phyloP scores from a whole-genome alignment of 2,113 vertebrate genomes.

The Oceanites oceanicus region DNA sequence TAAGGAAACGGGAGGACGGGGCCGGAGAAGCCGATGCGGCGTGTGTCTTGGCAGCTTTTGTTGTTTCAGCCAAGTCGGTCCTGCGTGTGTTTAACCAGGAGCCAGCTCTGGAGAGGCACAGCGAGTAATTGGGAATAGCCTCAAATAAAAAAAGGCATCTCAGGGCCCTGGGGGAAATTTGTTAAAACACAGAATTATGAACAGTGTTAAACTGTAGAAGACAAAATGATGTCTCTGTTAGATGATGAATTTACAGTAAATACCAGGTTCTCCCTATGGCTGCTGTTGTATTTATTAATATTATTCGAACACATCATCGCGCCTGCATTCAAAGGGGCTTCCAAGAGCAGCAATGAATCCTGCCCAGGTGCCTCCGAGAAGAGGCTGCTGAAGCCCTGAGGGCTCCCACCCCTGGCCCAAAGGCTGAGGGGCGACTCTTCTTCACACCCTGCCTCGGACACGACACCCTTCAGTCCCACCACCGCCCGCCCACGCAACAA shows the following conservation, averaged over 20 bases:
- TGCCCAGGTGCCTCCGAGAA: not conserved
- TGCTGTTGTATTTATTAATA: not conserved
- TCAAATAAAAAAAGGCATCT: not conserved
- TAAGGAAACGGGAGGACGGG: not conserved
- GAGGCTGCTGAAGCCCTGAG: not conserved
- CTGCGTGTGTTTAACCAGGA: not conserved
- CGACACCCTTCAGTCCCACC: not conserved
- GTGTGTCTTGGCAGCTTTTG: not conserved
- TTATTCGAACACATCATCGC: fast-evolving
- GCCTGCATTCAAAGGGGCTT: not conserved
- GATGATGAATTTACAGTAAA: conserved; percentile 22
- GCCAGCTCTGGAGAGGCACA: not conserved
- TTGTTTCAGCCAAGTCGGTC: not conserved
- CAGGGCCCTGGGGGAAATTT: not conserved
- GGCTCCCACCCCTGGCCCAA: not conserved
- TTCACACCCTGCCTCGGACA: fast-evolving
- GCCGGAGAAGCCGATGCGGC: not conserved
- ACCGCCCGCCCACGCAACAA: fast-evolving
- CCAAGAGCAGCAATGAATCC: not conserved
- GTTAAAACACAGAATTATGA: not conserved
- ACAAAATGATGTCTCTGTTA: not conserved
- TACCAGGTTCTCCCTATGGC: not conserved
- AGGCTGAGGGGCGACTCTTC: not conserved
- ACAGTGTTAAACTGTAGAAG: not conserved
- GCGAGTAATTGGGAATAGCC: not conserved